Base-by-base conservation (phyloP, 2,888 invertebrate genomes). In the Heliconius charithonia region DNA sequence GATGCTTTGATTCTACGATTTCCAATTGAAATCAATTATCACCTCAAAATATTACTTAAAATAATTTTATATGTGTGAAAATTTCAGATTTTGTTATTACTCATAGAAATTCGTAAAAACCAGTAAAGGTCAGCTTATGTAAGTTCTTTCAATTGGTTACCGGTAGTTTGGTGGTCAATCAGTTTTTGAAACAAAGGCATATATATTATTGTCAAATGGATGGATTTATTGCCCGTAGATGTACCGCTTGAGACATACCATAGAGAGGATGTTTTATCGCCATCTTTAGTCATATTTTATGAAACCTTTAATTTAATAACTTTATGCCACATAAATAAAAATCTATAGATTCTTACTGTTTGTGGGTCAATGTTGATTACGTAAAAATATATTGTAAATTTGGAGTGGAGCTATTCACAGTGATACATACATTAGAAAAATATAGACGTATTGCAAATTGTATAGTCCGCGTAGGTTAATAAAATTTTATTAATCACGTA, bases 321-420 rank as follows among this genome's bases (percentile, higher is more conserved):
- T 65, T 74, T 65, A 65, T 45, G 65, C 25, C 56, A n/a, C n/a
- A 69, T 79, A 74, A 79, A 80, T 75, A 80, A 79, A 51, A 77
- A 75, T 51, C 41, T 75, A 75, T 69, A 75, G 71, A 78, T 79
- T 75, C 69, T 66, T 74, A 70, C 81, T 81, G 27, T 84, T 82
- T 85, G 84, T 87, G 81, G 89, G 90, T 89, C 89, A 90, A 88
- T 88, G 88, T 79, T 86, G 83, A 86, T 85, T 86, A 84, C 80
- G 77, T 84, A 81, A 41, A 51, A 25, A 41, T 32, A 75, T 82
- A 84, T 83, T 81, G 84, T 87, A 83, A 85, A 85, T 83, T 86
- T 85, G 32, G 75, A 78, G 79, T 82, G 81, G 41, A 84, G 79
- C 65, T 74, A 75, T 80, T 82, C 83, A 81, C 85, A 85, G 83